phyloP scores from a whole-genome alignment of 2,797 vertebrate genomes.

The Xerus rutilus region DNA sequence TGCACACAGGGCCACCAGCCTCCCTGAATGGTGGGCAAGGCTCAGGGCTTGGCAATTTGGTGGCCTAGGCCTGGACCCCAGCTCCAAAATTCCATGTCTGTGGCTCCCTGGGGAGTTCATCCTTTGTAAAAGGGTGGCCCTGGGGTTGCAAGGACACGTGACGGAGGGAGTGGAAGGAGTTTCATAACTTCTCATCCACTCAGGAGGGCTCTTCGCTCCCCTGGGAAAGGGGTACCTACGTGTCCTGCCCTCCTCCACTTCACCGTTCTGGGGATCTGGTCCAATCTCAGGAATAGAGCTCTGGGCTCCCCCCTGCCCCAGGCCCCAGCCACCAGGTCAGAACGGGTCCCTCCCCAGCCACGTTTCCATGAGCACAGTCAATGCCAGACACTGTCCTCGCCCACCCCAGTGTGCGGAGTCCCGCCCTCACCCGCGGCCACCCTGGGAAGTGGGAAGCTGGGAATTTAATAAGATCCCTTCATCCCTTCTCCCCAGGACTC shows the following conservation, averaged over 20 bases:
- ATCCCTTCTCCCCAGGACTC: slow-evolving; percentile 74
- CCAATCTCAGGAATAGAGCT: slow-evolving; percentile 18
- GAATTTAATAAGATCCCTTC: slow-evolving; percentile 84
- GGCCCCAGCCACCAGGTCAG: background rate
- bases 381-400: slow-evolving; percentile 21
- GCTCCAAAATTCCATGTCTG: background rate
- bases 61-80: background rate
- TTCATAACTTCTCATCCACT: background rate
- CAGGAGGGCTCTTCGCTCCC: background rate
- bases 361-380: slow-evolving; percentile 64
- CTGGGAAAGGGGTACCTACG: background rate
- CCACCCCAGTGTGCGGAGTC: background rate
- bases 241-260: background rate
- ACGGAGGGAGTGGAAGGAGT: background rate
- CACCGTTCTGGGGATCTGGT: background rate
- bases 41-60: background rate
- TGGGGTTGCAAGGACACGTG: background rate
- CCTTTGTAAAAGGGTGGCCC: background rate
- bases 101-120: background rate
- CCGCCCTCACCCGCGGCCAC: slow-evolving; percentile 41
- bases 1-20: background rate
- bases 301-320: background rate
- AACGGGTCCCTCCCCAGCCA: background rate
- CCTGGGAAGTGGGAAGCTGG: slow-evolving; percentile 73
- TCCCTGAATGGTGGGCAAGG: background rate